Base-by-base conservation (phyloP, 2,888 invertebrate genomes). In the Leptothorax acervorum region DNA sequence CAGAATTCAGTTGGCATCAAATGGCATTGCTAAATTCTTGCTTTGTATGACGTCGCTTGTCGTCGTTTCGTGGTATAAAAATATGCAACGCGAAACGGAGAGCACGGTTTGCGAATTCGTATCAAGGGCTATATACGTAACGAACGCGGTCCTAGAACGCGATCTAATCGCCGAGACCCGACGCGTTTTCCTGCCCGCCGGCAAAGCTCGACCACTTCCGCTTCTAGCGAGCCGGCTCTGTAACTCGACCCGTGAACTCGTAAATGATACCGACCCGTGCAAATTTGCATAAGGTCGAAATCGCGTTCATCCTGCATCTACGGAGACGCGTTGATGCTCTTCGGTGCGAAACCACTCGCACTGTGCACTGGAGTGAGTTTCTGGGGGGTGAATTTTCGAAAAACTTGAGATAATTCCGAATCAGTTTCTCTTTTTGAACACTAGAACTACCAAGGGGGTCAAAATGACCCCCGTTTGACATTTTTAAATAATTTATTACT, bases 141-240 rank as follows among this genome's bases (percentile, higher is more conserved):
- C n/a, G 8, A 53, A 81, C 42, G 73, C 51, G 51, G 42, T 83
- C 68, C 73, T 63, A 83, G 81, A 63, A 75, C 73, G 83, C 79
- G 81, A 85, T 86, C 84, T 89, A 90, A 90, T 90, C 90, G 55
- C 51, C 23, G 12, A 51, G 55, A n/a, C 18, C n/a, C 23, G 42
- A 70, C 70, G n/a, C 51, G 76, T 74, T 86, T 90, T 90, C 90
- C 88, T 89, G 87, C 86, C 76, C 65, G 85, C 48, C 88, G 48
- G 35, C 57, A 53, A 78, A 73, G 82, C 83, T 74, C 57, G 75
- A 86, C 89, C 90, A 73, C 90, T 90, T 90, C 89, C 89, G 85
- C 73, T 86, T 76, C 48, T 62, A 55, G 42, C 60, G n/a, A 60
- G 23, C 57, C 71, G 45, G 2, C 18, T 57, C 71, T 60, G 48